Evolutionary conservation across 53 echinoderm and acorn worm species (phyloP).

Genomic region (Echinarachnius parma): DNA sequence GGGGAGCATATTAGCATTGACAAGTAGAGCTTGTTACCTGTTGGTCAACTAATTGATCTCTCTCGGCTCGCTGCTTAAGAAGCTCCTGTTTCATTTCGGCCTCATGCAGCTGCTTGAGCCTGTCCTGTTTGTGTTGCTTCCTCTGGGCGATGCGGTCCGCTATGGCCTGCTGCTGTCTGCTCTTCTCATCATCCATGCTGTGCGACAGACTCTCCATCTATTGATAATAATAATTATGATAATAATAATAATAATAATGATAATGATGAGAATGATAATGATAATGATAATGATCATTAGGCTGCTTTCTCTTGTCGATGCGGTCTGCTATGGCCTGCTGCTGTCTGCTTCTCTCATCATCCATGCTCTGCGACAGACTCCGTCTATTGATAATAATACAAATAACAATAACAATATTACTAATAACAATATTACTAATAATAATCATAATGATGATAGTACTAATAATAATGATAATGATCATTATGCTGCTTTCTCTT

Average conservation of each 20-base stretch:
- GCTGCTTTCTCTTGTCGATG: slow-evolving; percentile 66
- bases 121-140: slow-evolving; percentile 56
- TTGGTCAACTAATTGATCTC: slow-evolving; percentile 66
- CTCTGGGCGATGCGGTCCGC: slow-evolving; percentile 80
- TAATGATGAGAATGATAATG: too few species aligned
- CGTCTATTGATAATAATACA: too few species aligned
- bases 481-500: slow-evolving; percentile 66
- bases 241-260: neutral
- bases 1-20: too few species aligned
- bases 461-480: too few species aligned
- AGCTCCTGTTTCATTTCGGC: slow-evolving; percentile 72
- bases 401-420: too few species aligned
- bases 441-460: too few species aligned
- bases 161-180: slow-evolving; percentile 62
- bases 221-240: neutral
- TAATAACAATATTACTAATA: too few species aligned
- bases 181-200: slow-evolving; percentile 84
- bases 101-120: slow-evolving; percentile 69
- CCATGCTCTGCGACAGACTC: slow-evolving; percentile 75
- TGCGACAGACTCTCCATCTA: slow-evolving; percentile 76
- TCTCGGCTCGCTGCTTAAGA: slow-evolving; percentile 66
- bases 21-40: too few species aligned
- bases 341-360: slow-evolving; percentile 74
- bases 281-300: too few species aligned
- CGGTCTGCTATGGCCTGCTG: slow-evolving; percentile 68